Percentiles rank a stretch among this genome's conserved stretches.
phyloP scores from a whole-genome alignment of 2,888 invertebrate species.

The Branchellion lobata region DNA sequence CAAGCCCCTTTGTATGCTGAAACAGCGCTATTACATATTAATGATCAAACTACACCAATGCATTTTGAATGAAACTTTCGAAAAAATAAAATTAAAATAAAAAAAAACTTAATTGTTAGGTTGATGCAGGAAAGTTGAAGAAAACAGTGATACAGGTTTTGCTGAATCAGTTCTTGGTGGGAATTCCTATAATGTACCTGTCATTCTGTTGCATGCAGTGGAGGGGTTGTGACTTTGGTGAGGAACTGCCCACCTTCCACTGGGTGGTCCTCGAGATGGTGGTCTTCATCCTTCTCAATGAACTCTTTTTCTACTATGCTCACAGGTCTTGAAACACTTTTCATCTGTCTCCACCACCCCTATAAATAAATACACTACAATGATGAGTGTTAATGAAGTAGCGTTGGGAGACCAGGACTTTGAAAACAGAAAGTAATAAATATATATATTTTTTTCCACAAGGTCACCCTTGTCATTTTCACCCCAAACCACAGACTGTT shows the following conservation, averaged over 20 bases:
- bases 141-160: constrained; percentile 72
- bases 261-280: constrained; percentile 75
- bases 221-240: constrained; percentile 68
- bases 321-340: no score
- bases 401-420: no score
- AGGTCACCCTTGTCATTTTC: no score
- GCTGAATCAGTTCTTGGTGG: constrained; percentile 74
- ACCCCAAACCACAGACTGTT: constrained; percentile 67
- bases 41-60: no score
- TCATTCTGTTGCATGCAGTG: constrained; percentile 70
- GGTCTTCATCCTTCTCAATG: constrained; percentile 75
- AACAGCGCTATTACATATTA: no score
- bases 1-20: no score
- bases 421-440: no score
- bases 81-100: neutral
- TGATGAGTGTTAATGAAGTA: neutral
- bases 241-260: constrained; percentile 75
- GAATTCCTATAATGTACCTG: constrained; percentile 69
- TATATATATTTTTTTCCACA: no score
- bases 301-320: constrained; percentile 80
- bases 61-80: neutral
- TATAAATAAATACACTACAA: no score
- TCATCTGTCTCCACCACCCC: no score
- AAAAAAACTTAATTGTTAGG: constrained; percentile 55
- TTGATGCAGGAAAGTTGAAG: constrained; percentile 55